Percentiles rank a stretch among this genome's conserved stretches.
Evolutionary conservation across 2,113 vertebrate genomes (phyloP).

Genomic region (Podarcis cretensis): DNA sequence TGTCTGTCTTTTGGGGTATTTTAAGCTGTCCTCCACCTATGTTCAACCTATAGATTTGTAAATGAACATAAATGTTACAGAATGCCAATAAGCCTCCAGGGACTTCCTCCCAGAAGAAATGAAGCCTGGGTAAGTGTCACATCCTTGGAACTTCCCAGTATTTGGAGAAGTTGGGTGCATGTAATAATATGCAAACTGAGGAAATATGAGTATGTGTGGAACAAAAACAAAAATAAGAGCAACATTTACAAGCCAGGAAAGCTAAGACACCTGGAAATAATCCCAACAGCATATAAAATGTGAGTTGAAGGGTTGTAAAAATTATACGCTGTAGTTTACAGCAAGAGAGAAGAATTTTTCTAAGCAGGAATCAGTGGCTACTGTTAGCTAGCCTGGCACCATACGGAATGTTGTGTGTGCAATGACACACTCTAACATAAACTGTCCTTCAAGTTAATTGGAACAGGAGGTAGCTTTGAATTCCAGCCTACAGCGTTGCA

Average conservation of each 20-base stretch:
- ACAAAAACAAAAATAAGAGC: neutral
- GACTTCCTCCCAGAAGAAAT: neutral
- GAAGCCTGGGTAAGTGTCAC: no score
- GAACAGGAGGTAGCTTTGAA: neutral
- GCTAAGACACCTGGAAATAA: neutral
- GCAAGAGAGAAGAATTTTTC: neutral
- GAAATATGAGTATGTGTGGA: neutral
- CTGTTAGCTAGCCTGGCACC: neutral
- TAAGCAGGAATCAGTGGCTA: constrained; percentile 5
- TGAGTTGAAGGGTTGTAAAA: neutral
- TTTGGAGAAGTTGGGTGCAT: no score
- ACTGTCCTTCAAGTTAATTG: neutral
- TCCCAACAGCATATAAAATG: neutral
- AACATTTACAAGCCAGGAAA: neutral
- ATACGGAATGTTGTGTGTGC: neutral
- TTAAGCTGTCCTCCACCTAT: neutral
- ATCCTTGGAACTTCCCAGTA: no score
- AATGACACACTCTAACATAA: neutral
- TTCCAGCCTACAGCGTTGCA: neutral
- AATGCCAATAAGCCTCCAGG: neutral
- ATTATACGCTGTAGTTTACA: neutral
- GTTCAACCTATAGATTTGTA: neutral
- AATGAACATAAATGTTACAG: neutral
- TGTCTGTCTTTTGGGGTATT: neutral
- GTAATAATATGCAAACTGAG: neutral